These are phyloP conservation scores for Siderastrea radians DNA, from an alignment of 92 coral and sea anemone genomes.

Conservation along the genomic window DNA sequence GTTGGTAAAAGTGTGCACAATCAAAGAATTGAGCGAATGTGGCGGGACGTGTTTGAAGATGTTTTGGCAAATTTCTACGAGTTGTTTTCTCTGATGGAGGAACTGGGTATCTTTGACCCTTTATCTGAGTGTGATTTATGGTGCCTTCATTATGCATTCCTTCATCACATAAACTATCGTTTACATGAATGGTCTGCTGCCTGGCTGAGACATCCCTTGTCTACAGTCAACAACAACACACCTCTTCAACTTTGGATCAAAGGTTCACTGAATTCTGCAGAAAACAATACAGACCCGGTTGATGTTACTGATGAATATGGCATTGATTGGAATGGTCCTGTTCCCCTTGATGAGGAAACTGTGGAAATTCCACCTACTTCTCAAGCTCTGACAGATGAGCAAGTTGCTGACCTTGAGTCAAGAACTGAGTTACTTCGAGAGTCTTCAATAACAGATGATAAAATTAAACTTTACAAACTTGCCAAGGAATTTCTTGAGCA, in stretches of 20 bases:
- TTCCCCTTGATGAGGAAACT: conserved; percentile 54
- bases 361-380: conserved; percentile 63
- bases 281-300: conserved; percentile 56
- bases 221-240: conserved; percentile 51
- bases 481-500: conserved; percentile 60
- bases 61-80: conserved; percentile 52
- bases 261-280: conserved; percentile 65
- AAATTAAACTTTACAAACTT: conserved; percentile 66
- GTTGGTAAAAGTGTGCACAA: conserved; percentile 67
- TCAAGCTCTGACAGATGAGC: conserved; percentile 50
- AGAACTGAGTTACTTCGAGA: conserved; percentile 33
- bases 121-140: conserved; percentile 59
- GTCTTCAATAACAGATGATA: conserved; percentile 58
- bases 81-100: conserved; percentile 62
- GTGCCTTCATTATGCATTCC: conserved; percentile 61
- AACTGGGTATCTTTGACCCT: conserved; percentile 57
- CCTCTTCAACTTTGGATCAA: conserved; percentile 64
- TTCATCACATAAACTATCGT: conserved; percentile 56
- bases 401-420: conserved; percentile 40
- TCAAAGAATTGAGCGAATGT: conserved; percentile 41
- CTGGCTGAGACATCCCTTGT: conserved; percentile 51
- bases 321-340: conserved; percentile 63
- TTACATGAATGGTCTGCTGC: conserved; percentile 61
- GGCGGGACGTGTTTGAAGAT: conserved; percentile 69
- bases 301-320: conserved; percentile 60